Evolutionary conservation across 1,140 invertebrate genomes (phyloP).

Genomic region (Bombus impatiens): DNA sequence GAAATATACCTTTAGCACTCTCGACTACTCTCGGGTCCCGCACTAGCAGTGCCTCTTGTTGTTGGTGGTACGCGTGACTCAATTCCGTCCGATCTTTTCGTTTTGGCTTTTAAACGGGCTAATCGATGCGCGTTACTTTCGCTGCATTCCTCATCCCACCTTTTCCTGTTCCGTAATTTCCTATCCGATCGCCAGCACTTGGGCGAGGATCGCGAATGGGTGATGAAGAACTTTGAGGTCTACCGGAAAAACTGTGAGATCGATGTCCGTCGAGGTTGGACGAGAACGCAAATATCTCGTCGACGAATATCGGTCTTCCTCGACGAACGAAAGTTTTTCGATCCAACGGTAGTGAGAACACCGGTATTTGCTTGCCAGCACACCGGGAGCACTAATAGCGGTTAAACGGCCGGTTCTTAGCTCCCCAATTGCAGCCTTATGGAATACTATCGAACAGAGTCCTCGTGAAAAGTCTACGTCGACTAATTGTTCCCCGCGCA

Average conservation of each 20-base stretch:
- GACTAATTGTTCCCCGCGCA: slow-evolving; percentile 21
- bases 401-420: slow-evolving; percentile 18
- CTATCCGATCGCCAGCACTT: not conserved
- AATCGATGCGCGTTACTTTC: slow-evolving; percentile 40
- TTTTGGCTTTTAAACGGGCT: slow-evolving; percentile 27
- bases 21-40: not conserved
- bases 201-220: not conserved
- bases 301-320: not conserved
- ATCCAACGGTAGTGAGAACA: not conserved
- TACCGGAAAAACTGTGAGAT: not conserved
- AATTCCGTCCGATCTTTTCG: slow-evolving; percentile 3
- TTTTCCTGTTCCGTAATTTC: not conserved
- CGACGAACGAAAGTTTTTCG: slow-evolving; percentile 4
- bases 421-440: not conserved
- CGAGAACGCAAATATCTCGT: not conserved
- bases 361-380: not conserved
- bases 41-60: not conserved
- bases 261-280: not conserved
- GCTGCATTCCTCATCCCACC: not conserved
- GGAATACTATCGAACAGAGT: slow-evolving; percentile 1
- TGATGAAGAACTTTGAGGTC: not conserved
- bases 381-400: not conserved
- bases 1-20: slow-evolving; percentile 27
- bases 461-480: not conserved
- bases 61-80: not conserved